phyloP scores from a whole-genome alignment of 2,113 vertebrate species.

The Glaucomys volans region DNA sequence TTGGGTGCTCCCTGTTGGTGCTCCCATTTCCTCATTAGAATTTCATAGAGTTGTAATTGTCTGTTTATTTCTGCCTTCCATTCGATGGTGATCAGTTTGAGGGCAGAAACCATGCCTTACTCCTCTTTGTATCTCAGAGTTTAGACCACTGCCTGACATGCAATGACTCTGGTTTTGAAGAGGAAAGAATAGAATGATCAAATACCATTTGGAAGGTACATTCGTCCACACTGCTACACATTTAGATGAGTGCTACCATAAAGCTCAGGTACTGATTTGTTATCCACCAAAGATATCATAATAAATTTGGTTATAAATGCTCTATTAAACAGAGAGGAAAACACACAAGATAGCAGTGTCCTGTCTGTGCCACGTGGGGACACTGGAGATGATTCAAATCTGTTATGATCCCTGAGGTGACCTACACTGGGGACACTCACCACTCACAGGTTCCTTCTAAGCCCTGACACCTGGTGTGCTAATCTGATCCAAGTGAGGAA shows the following conservation, averaged over 20 bases:
- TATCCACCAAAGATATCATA: background rate
- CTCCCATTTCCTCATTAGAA: background rate
- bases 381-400: background rate
- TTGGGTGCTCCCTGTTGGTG: background rate
- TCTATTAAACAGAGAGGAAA: background rate
- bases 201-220: background rate
- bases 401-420: background rate
- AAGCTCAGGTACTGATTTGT: background rate
- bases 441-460: background rate
- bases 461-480: background rate
- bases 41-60: background rate
- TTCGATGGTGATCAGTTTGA: background rate
- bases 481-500: background rate
- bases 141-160: background rate
- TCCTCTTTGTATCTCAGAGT: background rate
- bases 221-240: background rate
- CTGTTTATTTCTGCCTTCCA: background rate
- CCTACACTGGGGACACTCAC: too few species aligned
- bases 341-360: background rate
- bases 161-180: background rate
- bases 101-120: background rate
- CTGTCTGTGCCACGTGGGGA: background rate
- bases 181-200: background rate
- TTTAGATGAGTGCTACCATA: background rate
- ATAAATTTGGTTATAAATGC: background rate